Evolutionary conservation across 92 coral and sea anemone species (phyloP).

Genomic region (Virgularia gustaviana): DNA sequence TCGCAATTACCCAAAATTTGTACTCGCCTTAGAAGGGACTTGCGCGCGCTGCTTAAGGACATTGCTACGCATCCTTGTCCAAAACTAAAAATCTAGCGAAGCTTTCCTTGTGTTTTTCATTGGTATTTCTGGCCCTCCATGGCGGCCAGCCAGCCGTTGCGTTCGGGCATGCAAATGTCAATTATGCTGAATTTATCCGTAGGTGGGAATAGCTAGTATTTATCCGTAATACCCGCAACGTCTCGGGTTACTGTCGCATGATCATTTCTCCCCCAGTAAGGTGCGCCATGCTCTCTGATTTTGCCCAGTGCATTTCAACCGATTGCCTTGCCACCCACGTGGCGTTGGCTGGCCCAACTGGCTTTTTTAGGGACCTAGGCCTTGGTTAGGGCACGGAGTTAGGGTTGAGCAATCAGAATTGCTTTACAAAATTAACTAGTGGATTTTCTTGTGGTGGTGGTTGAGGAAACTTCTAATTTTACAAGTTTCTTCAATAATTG

Average conservation of each 20-base stretch:
- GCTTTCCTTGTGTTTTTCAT: no score
- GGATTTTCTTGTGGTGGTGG: no score
- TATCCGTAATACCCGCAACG: not conserved
- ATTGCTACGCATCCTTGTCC: no score
- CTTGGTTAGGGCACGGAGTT: no score
- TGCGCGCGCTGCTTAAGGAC: conserved; percentile 7
- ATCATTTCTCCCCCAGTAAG: conserved; percentile 14
- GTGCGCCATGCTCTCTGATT: not conserved
- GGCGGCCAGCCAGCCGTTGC: not conserved
- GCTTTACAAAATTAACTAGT: no score
- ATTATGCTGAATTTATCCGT: conserved; percentile 31
- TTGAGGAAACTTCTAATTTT: no score
- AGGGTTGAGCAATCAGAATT: no score
- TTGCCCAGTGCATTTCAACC: conserved; percentile 4
- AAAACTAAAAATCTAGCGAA: no score
- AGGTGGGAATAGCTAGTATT: conserved; percentile 24
- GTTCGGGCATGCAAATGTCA: conserved; percentile 14
- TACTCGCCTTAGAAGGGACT: no score
- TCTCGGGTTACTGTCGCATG: conserved; percentile 32
- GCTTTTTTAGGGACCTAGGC: not conserved
- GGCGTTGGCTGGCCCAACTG: not conserved
- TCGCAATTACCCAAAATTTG: conserved; percentile 22
- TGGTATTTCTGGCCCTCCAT: no score
- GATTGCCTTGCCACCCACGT: conserved; percentile 35
- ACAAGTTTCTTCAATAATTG: no score